Evolutionary conservation across 2,113 vertebrate species (phyloP).

Genomic region (Gavialis gangeticus): DNA sequence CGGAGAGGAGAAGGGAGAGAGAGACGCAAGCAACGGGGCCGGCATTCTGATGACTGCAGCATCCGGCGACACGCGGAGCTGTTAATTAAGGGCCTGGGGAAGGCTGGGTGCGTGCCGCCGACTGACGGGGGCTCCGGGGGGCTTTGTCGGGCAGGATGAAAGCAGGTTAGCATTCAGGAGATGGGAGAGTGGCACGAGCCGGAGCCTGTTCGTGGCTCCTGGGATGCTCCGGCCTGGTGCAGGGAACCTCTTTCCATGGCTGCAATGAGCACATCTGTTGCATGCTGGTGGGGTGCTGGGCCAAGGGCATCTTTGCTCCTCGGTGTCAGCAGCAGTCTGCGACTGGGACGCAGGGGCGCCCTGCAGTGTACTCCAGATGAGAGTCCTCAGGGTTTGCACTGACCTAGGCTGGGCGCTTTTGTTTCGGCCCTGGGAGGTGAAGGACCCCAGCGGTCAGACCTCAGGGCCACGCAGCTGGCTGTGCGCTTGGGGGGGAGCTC

Average conservation of each 20-base stretch:
- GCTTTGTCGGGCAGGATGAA: background rate
- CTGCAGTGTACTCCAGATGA: background rate
- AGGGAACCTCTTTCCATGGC: background rate
- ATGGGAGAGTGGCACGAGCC: background rate
- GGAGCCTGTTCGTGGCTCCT: background rate
- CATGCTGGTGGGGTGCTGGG: background rate
- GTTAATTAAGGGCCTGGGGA: background rate
- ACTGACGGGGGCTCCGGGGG: rapidly evolving
- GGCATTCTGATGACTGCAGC: background rate
- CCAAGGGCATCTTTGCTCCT: conserved; percentile 3
- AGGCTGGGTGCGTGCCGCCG: background rate
- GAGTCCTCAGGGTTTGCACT: background rate
- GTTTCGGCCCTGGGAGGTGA: rapidly evolving
- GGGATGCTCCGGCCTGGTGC: background rate
- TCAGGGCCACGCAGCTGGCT: background rate
- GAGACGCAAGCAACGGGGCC: background rate
- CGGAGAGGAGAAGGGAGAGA: background rate
- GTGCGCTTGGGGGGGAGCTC: background rate
- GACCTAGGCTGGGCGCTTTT: rapidly evolving
- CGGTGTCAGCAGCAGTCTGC: conserved; percentile 14
- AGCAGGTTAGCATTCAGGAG: background rate
- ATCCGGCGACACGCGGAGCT: background rate
- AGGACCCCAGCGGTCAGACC: background rate
- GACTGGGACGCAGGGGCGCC: background rate
- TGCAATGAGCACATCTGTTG: background rate